These are phyloP conservation scores for Cardiocondyla obscurior DNA, from an alignment of 1,140 invertebrate species.

Conservation along the genomic window DNA sequence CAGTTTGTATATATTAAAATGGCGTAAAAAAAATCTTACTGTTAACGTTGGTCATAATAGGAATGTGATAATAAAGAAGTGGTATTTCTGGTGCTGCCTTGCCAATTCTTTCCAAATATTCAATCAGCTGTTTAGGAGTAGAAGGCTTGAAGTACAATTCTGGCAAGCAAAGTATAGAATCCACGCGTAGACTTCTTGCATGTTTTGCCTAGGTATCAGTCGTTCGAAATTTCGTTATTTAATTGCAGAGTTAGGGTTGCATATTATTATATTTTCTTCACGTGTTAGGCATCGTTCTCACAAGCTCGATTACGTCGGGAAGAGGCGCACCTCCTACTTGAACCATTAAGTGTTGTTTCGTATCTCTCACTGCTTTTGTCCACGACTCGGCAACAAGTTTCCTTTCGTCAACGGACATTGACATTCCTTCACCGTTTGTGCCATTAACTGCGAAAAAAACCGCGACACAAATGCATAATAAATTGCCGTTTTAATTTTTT, in stretches of 20 bases:
- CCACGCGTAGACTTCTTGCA: slow-evolving; percentile 87
- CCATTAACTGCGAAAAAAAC: slow-evolving; percentile 87
- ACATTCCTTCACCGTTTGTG: slow-evolving; percentile 91
- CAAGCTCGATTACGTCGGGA: slow-evolving; percentile 87
- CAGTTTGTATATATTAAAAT: background rate
- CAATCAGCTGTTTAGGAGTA: slow-evolving; percentile 86
- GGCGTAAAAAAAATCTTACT: slow-evolving; percentile 84
- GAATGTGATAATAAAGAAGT: slow-evolving; percentile 93
- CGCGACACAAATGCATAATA: background rate
- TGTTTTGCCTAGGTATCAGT: slow-evolving; percentile 87
- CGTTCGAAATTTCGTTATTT: background rate
- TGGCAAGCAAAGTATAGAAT: slow-evolving; percentile 91
- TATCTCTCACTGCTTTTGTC: slow-evolving; percentile 85
- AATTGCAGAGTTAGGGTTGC: background rate
- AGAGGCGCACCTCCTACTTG: slow-evolving; percentile 91
- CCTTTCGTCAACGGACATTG: slow-evolving; percentile 88
- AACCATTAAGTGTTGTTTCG: slow-evolving; percentile 88
- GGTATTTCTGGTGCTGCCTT: slow-evolving; percentile 90
- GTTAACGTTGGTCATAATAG: slow-evolving; percentile 87
- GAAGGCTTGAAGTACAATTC: slow-evolving; percentile 91
- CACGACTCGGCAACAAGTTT: slow-evolving; percentile 89
- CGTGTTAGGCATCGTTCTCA: background rate
- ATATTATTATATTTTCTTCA: background rate
- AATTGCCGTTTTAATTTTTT: background rate
- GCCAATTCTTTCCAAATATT: slow-evolving; percentile 88